A percentile compares a stretch with the other conserved stretches of the same genome.
phyloP scores from a whole-genome alignment of 2,888 invertebrate species.

The Callinectes sapidus region DNA sequence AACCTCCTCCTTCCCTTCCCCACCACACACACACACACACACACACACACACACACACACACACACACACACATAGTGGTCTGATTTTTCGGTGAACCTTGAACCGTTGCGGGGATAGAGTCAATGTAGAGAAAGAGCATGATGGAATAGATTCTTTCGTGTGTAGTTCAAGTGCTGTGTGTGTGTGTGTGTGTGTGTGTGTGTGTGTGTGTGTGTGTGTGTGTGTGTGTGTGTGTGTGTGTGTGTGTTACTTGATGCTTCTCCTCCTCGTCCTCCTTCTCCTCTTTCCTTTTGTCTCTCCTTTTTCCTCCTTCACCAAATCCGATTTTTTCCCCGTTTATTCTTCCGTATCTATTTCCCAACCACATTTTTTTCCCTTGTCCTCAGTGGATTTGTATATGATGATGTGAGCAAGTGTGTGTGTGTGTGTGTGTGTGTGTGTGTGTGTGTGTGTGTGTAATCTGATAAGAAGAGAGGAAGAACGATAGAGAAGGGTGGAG shows the following conservation, averaged over 20 bases:
- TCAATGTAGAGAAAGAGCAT: not conserved
- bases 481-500: not conserved
- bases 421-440: slow-evolving; percentile 1
- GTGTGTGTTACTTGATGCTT: not conserved
- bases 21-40: not conserved
- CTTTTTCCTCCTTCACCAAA: too few species aligned
- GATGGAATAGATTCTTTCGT: not conserved
- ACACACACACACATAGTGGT: not conserved
- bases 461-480: not conserved
- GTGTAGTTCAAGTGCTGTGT: not conserved
- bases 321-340: too few species aligned
- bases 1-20: not conserved
- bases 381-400: not conserved
- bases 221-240: not conserved
- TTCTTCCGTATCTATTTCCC: too few species aligned
- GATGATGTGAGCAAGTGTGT: not conserved
- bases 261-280: not conserved
- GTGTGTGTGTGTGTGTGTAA: not conserved
- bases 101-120: not conserved
- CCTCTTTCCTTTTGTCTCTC: too few species aligned
- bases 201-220: not conserved
- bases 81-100: not conserved
- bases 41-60: not conserved
- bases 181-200: too few species aligned
- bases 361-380: not conserved